Conservation (phyloP, 37 sponge, comb jelly and placozoan species). For the Haliclona indistincta region DNA sequence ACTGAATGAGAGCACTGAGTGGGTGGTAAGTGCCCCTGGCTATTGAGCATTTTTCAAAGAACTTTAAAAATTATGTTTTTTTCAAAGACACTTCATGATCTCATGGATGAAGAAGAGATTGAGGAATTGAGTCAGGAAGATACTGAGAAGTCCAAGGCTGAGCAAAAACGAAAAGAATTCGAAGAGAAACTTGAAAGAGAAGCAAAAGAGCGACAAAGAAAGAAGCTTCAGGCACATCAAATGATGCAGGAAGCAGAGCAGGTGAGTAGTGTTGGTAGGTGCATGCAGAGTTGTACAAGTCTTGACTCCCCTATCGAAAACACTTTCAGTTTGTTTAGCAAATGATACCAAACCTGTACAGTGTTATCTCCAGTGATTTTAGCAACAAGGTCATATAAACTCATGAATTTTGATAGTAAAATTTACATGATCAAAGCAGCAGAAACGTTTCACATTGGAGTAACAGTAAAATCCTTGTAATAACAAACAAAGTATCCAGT, state of each 20-base stretch:
- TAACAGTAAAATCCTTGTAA: too few species aligned
- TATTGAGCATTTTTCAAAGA: background rate
- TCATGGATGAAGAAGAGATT: slow-evolving; percentile 43
- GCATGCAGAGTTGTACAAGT: too few species aligned
- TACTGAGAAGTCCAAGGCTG: slow-evolving; percentile 4
- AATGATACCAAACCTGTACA: too few species aligned
- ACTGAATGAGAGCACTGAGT: background rate
- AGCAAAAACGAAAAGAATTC: slow-evolving; percentile 45
- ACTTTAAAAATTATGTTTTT: background rate
- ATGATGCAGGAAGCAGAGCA: slow-evolving; percentile 34
- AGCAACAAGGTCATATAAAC: too few species aligned
- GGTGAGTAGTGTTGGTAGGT: background rate
- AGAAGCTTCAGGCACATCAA: slow-evolving; percentile 15
- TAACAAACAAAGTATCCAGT: too few species aligned
- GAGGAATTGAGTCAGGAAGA: slow-evolving; percentile 1
- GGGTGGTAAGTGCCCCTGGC: background rate
- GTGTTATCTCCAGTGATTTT: too few species aligned
- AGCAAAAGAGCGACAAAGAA: slow-evolving; percentile 54
- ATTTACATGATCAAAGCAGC: too few species aligned
- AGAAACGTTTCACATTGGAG: too few species aligned
- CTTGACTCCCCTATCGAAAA: too few species aligned
- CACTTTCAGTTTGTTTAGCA: too few species aligned
- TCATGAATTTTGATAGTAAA: too few species aligned
- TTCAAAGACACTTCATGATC: slow-evolving; percentile 47
- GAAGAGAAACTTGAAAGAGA: slow-evolving; percentile 63